Evolutionary conservation across 2,113 vertebrate species (phyloP).

Genomic region (Corapipo altera): DNA sequence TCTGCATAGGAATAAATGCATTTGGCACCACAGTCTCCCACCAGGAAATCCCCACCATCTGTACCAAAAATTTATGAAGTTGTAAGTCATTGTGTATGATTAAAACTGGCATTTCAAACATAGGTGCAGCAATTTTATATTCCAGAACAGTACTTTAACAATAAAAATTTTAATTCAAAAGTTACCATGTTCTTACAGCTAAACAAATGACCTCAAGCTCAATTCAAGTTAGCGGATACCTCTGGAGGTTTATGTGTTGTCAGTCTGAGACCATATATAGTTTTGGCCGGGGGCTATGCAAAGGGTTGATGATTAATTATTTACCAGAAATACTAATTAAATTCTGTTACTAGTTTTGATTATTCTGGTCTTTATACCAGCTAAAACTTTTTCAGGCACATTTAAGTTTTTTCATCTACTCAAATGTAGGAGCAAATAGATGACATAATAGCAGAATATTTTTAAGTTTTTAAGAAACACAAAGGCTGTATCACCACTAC

Average conservation of each 20-base stretch:
- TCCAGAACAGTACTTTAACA: conserved; percentile 25
- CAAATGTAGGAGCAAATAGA: background rate
- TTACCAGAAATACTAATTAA: conserved; percentile 73
- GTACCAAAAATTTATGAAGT: conserved; percentile 55
- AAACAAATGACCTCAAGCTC: conserved; percentile 55
- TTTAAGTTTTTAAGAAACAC: background rate
- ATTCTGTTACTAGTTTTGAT: conserved; percentile 64
- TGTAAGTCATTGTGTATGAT: background rate
- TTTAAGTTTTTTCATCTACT: background rate
- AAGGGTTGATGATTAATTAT: conserved; percentile 56
- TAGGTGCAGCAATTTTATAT: conserved; percentile 4
- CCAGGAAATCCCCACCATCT: conserved; percentile 43
- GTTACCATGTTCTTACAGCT: conserved; percentile 16
- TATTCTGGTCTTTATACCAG: conserved; percentile 18
- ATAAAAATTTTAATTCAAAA: conserved; percentile 19
- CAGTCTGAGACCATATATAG: conserved; percentile 56
- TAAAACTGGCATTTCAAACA: conserved; percentile 45
- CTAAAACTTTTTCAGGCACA: background rate
- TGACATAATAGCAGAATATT: background rate
- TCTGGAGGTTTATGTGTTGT: conserved; percentile 65
- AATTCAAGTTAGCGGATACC: conserved; percentile 30
- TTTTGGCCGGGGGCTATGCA: conserved; percentile 53
- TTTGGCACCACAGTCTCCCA: conserved; percentile 50
- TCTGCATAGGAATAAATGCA: background rate
- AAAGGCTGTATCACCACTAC: background rate